Base-by-base conservation (phyloP, 2,888 invertebrate genomes). In the Atherix ibis region DNA sequence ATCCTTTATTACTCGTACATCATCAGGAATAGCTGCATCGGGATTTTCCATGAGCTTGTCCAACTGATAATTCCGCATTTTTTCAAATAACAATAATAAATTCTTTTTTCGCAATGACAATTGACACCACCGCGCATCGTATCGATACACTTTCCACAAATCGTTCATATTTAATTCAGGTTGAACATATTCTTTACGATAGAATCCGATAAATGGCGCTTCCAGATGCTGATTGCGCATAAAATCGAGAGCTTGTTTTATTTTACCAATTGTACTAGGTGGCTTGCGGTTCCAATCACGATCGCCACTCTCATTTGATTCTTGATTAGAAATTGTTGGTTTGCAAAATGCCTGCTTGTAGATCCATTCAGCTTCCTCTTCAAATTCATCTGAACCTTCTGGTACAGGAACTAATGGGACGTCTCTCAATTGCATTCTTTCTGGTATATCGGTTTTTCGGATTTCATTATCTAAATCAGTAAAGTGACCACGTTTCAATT, bases 121-220 rank as follows among this genome's bases (percentile, higher is more conserved):
- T 55, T 91, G 88, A 52, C 89, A 89, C 87, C 89, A 92, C 65
- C 88, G 88, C 34, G 87, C 89, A 56, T 97, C 95, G 56, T 71
- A 89, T 51, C 84, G 82, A 63, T 91, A 97, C n/a, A 98, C 83
- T 54, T 84, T 88, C 98, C 98, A 99, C 18, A 98, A 64, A 53
- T 98, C 97, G 48, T 88, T 88, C 34, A 94, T 88, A 45, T 78
- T 85, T 15, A 98, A 63, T 50, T 95, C 94, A 0, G 92, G 91
- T 49, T 87, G 81, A 0, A 97, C 89, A 48, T 92, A 92, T 58
- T 99, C 98, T 58, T 98, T 98, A 17, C 97, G 73, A 56, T 98
- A 99, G 62, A 94, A 95, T 0, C 92, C 91, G 48, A 98, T 98
- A 58, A 98, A 98, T 0, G 98, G 97, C 27, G 97, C 94, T 65